Conservation (phyloP, 2,888 invertebrate species). For the Byasa hedistus region DNA sequence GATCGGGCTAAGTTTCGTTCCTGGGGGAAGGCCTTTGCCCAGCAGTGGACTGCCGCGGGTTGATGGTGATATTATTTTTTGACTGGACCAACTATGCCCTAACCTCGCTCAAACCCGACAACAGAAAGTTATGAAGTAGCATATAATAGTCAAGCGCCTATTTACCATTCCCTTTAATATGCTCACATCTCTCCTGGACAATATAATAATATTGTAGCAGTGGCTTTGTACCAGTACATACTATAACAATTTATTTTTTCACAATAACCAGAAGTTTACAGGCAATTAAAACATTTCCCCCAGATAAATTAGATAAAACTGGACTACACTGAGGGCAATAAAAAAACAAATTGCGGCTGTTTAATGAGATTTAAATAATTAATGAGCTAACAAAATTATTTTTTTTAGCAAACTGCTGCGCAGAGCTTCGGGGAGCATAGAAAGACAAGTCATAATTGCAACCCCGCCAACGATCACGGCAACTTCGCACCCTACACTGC, state of each 20-base stretch:
- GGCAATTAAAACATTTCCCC: slow-evolving; percentile 29
- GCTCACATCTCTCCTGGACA: no score
- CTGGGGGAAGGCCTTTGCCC: no score
- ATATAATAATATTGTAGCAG: no score
- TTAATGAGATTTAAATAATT: slow-evolving; percentile 81
- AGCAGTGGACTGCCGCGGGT: no score
- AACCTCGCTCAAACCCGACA: no score
- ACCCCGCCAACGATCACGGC: slow-evolving; percentile 47
- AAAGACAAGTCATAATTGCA: slow-evolving; percentile 73
- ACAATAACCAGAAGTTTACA: slow-evolving; percentile 16
- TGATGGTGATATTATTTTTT: no score
- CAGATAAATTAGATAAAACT: slow-evolving; percentile 25
- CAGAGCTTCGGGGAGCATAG: slow-evolving; percentile 64
- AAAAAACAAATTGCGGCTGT: slow-evolving; percentile 64
- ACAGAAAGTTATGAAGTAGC: no score
- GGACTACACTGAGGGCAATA: slow-evolving; percentile 23
- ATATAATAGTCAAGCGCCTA: no score
- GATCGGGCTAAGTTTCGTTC: no score
- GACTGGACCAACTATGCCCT: no score
- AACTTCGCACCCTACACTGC: slow-evolving; percentile 36
- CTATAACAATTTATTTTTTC: not conserved
- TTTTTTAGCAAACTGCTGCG: slow-evolving; percentile 61
- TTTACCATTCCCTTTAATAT: no score
- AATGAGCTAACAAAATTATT: slow-evolving; percentile 79
- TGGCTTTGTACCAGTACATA: no score